phyloP scores from a whole-genome alignment of 2,888 invertebrate genomes.

The Notodonta ziczac region DNA sequence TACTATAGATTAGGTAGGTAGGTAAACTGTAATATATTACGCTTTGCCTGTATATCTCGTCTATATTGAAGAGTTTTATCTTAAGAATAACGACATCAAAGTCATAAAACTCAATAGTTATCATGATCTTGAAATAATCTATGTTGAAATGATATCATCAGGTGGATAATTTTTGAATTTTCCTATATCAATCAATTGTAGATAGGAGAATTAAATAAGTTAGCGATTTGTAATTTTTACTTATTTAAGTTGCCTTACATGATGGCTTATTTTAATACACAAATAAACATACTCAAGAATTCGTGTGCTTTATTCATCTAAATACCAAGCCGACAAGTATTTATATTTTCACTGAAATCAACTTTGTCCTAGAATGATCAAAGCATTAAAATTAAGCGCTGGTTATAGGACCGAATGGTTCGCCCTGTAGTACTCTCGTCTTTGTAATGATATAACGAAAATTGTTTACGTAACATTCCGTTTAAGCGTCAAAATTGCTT shows the following conservation, averaged over 20 bases:
- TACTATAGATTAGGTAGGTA: too few species aligned
- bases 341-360: slow-evolving; percentile 44
- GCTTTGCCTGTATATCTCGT: background rate
- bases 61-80: slow-evolving; percentile 9
- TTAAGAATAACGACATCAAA: slow-evolving; percentile 12
- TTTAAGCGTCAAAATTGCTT: slow-evolving; percentile 5
- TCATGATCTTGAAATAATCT: slow-evolving; percentile 19
- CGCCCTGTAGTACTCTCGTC: slow-evolving; percentile 10
- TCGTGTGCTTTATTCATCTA: background rate
- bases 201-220: too few species aligned
- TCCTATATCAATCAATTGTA: too few species aligned
- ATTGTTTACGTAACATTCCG: slow-evolving; percentile 6
- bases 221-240: background rate
- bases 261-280: background rate
- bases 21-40: background rate
- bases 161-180: too few species aligned
- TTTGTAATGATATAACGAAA: slow-evolving; percentile 19
- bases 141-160: slow-evolving; percentile 6
- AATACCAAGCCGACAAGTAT: slow-evolving; percentile 19
- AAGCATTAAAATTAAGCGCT: slow-evolving; percentile 39
- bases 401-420: slow-evolving; percentile 26
- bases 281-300: too few species aligned
- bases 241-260: background rate
- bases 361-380: slow-evolving; percentile 39
- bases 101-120: slow-evolving; percentile 5